Evolutionary conservation across 2,113 vertebrate species (phyloP).

Genomic region (Xyliphius kryptos): DNA sequence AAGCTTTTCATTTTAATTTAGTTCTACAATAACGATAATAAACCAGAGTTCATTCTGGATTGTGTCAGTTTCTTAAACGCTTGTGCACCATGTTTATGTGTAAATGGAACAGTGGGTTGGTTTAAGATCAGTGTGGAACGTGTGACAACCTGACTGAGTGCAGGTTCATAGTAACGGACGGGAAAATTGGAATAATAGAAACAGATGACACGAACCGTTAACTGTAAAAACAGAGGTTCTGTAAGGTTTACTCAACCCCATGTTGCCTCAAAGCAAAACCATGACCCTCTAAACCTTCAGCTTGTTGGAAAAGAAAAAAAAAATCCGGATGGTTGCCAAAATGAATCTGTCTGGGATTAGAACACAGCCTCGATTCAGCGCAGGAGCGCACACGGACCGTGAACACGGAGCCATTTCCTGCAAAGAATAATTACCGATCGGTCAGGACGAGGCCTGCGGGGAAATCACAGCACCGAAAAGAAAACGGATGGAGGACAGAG

Average conservation of each 20-base stretch:
- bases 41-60: too few relatives aligned
- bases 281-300: slow-evolving; percentile 3
- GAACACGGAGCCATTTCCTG: slow-evolving; percentile 41
- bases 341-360: background rate
- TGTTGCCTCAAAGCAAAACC: slow-evolving; percentile 12
- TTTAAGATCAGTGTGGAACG: background rate
- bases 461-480: slow-evolving; percentile 3
- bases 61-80: too few relatives aligned
- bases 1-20: too few relatives aligned
- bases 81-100: too few relatives aligned
- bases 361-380: slow-evolving; percentile 10
- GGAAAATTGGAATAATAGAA: background rate
- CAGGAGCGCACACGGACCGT: slow-evolving; percentile 6
- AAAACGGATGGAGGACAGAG: slow-evolving; percentile 9
- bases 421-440: slow-evolving; percentile 26
- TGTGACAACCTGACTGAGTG: background rate
- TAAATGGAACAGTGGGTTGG: too few relatives aligned
- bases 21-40: too few relatives aligned
- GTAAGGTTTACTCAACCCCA: background rate
- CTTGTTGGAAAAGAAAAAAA: background rate
- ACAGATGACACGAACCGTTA: background rate
- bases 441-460: slow-evolving; percentile 1
- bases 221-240: background rate
- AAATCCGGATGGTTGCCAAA: background rate
- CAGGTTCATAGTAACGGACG: background rate